Base-by-base conservation (phyloP, 2,888 invertebrate species). In the Nemotelus nigrinus region DNA sequence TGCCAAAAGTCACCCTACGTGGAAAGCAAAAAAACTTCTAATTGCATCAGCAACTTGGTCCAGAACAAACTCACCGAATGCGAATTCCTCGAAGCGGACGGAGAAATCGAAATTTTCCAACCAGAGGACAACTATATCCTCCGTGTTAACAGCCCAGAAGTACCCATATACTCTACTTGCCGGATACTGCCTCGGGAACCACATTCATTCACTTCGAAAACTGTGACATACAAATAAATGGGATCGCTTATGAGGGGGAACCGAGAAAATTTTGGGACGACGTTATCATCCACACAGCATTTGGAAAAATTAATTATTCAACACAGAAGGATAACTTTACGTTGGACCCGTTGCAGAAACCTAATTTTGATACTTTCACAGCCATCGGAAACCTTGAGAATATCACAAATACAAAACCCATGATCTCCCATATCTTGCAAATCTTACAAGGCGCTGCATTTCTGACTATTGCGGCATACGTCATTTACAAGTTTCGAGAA, bases 271-370 rank as follows among this genome's bases (percentile, higher is more conserved):
- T 75, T 39, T 75, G 25, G 25, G 25, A 25, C 25, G 25, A 25
- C 25, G 25, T 25, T 25, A 25, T 25, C 25, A 25, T 25, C 63
- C 64, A 47, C 63, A 7, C 48, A 39, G 10, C 3, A 10, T 63
- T 48, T 47, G 44, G 55, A 47, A 71, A 53, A 53, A 71, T 71
- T 39, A 71, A 71, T n/a, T 55, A 10, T n/a, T 53, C 53, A 5
- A 5, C 25, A 43, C 5, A 5, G 3, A 58, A 7, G 39, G 39
- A 50, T 25, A 74, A 43, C n/a, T 53, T 43, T 10, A 72, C 57
- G 1, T 43, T 55, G 3, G 4, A 72, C 25, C 44, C 25, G 7
- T 25, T 25, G 25, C 25, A 25, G 1, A 25, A 25, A 25, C 25
- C 25, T 25, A 25, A 25, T 25, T 25, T 25, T 25, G 25, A 25